A percentile compares a stretch with the other conserved stretches of the same genome.
These are phyloP conservation scores for Albula goreensis DNA, from an alignment of 2,113 vertebrate species.

Conservation along the genomic window DNA sequence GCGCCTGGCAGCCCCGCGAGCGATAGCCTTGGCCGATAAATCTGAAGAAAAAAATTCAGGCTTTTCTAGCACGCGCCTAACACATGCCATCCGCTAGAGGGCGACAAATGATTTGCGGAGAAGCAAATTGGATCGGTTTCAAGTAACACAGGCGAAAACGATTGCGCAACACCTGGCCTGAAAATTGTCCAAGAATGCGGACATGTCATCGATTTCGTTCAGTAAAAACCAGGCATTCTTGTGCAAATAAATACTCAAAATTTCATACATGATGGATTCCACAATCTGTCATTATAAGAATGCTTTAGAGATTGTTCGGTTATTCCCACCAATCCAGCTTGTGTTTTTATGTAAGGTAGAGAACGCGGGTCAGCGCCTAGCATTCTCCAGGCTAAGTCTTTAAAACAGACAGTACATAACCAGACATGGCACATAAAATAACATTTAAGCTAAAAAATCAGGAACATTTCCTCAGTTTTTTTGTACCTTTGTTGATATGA, in stretches of 20 bases:
- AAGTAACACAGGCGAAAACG: not conserved
- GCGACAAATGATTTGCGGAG: not conserved
- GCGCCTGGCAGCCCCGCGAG: not conserved
- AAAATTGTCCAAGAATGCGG: not conserved
- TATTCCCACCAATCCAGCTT: not conserved
- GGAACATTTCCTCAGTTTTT: slow-evolving; percentile 7
- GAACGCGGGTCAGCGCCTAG: too few relatives aligned
- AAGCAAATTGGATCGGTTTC: not conserved
- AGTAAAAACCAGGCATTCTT: not conserved
- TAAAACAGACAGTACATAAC: not conserved
- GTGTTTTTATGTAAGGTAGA: not conserved
- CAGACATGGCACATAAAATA: too few relatives aligned
- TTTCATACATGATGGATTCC: not conserved
- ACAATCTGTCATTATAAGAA: not conserved
- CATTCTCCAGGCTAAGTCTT: not conserved
- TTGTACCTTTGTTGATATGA: too few relatives aligned
- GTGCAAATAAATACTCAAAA: not conserved
- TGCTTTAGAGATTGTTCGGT: not conserved
- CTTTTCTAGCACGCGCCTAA: not conserved
- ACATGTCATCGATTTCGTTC: not conserved
- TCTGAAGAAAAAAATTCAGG: not conserved
- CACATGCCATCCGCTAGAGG: not conserved
- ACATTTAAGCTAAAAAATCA: not conserved
- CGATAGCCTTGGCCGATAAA: not conserved
- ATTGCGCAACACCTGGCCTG: not conserved